These are phyloP conservation scores for Cydia splendana DNA, from an alignment of 1,140 invertebrate species.

Conservation along the genomic window DNA sequence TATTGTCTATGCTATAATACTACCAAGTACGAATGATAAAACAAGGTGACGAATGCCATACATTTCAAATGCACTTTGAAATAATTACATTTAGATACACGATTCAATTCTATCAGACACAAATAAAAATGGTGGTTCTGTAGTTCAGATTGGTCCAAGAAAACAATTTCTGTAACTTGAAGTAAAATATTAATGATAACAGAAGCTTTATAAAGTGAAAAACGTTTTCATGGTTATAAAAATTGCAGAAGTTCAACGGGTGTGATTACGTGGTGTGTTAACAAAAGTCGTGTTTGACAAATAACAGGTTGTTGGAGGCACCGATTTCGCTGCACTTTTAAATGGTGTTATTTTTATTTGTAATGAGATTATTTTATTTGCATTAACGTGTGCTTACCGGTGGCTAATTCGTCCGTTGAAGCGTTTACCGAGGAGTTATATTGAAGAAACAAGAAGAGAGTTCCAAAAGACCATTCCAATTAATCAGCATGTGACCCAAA, in stretches of 20 bases:
- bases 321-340: constrained; percentile 71
- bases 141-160: constrained; percentile 59
- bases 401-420: constrained; percentile 35
- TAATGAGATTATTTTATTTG: constrained; percentile 37
- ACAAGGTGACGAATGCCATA: constrained; percentile 24
- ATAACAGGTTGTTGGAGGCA: constrained; percentile 78
- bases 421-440: constrained; percentile 24
- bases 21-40: constrained; percentile 39
- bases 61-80: constrained; percentile 41
- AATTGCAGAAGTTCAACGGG: constrained; percentile 49
- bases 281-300: constrained; percentile 70
- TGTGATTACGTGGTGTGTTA: constrained; percentile 65
- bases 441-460: constrained; percentile 34
- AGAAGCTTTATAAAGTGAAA: constrained; percentile 48
- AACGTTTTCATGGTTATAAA: constrained; percentile 49
- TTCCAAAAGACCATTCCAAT: constrained; percentile 48
- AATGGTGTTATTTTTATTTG: constrained; percentile 60
- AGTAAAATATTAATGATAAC: constrained; percentile 47
- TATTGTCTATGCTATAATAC: constrained; percentile 46
- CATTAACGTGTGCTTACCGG: constrained; percentile 35
- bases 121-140: constrained; percentile 79
- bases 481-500: constrained; percentile 83
- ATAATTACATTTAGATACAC: constrained; percentile 60
- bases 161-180: constrained; percentile 54
- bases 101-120: constrained; percentile 70